These are phyloP conservation scores for Archocentrus centrarchus DNA, from an alignment of 2,113 vertebrate genomes.

Conservation along the genomic window DNA sequence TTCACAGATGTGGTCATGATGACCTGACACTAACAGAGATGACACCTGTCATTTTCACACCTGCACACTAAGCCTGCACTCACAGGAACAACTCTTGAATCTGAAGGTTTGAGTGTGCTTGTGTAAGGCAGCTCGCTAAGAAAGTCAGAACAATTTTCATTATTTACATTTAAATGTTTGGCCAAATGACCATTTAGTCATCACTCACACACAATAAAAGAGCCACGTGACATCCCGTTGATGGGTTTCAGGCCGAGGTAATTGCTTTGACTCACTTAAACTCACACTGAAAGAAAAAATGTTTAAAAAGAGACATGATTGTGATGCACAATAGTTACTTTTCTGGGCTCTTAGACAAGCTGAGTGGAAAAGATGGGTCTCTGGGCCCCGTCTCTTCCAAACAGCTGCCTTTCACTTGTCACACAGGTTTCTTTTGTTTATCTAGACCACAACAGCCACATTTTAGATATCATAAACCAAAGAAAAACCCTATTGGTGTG, in stretches of 20 bases:
- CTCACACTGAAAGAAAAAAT: not conserved
- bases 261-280: constrained; percentile 3
- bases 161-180: not conserved
- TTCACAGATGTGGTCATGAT: constrained; percentile 15
- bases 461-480: not conserved
- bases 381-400: constrained; percentile 12
- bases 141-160: not conserved
- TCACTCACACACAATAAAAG: not conserved
- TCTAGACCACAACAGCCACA: not conserved
- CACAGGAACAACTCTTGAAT: not conserved
- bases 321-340: not conserved
- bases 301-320: not conserved
- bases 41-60: constrained; percentile 40
- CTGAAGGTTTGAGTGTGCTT: not conserved
- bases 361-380: not conserved
- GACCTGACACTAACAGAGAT: constrained; percentile 37
- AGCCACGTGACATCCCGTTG: not conserved
- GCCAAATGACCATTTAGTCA: not conserved
- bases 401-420: constrained; percentile 15
- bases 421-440: not conserved
- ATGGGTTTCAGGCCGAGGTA: not conserved
- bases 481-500: not conserved
- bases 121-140: not conserved
- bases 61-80: not conserved
- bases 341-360: constrained; percentile 5